phyloP scores from a whole-genome alignment of 2,888 invertebrate species.

The Ligdia adustata region DNA sequence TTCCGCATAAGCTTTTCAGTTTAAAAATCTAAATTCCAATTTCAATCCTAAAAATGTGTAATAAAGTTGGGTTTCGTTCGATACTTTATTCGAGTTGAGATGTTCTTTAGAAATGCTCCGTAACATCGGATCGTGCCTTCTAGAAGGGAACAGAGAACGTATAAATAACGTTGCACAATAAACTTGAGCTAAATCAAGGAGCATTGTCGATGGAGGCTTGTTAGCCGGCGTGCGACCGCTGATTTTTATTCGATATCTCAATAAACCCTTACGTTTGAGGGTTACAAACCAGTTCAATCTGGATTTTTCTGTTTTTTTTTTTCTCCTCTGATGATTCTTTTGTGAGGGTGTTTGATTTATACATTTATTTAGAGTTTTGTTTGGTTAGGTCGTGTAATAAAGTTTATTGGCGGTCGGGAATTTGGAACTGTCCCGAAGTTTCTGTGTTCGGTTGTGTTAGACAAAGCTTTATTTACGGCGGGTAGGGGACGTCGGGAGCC shows the following conservation, averaged over 20 bases:
- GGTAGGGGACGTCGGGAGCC: conserved; percentile 6
- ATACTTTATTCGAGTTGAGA: conserved; percentile 24
- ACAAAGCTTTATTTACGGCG: conserved; percentile 37
- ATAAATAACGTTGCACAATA: conserved; percentile 82
- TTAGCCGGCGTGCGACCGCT: conserved; percentile 75
- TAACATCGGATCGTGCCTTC: conserved; percentile 61
- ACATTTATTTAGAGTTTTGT: conserved; percentile 70
- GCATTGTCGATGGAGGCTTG: conserved; percentile 77
- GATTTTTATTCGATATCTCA: conserved; percentile 84
- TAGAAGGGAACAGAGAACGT: conserved; percentile 66
- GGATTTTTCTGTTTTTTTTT: conserved; percentile 56
- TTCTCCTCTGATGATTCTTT: conserved; percentile 39
- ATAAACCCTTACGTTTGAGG: conserved; percentile 72
- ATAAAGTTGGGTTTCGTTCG: conserved; percentile 33
- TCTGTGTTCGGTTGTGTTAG: conserved; percentile 41
- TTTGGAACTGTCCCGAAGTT: conserved; percentile 41
- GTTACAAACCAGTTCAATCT: conserved; percentile 58
- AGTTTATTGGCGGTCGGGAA: conserved; percentile 59
- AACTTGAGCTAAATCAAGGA: conserved; percentile 79
- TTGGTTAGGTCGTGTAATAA: conserved; percentile 60
- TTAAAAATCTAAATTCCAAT: no score
- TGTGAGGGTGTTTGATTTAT: conserved; percentile 65
- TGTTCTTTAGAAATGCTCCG: conserved; percentile 33
- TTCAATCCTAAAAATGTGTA: rapidly evolving
- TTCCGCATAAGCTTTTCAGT: conserved; percentile 26